Conservation (phyloP, 37 sponge, comb jelly and placozoan genomes). For the Mnemiopsis leidyi region DNA sequence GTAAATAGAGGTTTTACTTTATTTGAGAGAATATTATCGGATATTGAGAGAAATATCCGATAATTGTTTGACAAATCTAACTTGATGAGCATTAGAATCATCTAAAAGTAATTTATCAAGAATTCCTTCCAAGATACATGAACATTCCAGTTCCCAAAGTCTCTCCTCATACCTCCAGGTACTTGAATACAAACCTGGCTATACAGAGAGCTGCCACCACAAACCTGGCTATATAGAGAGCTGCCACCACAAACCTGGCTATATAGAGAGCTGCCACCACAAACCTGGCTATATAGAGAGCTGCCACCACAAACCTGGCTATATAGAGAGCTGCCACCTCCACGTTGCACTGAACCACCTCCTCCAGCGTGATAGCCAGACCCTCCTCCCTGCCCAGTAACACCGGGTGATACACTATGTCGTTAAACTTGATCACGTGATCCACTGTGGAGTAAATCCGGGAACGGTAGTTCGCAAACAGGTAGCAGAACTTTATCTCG, state of each 20-base stretch:
- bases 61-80: too few species aligned
- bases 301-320: not conserved
- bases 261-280: not conserved
- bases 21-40: too few species aligned
- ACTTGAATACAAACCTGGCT: too few species aligned
- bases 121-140: too few species aligned
- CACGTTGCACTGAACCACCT: not conserved
- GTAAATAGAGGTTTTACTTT: too few species aligned
- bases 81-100: too few species aligned
- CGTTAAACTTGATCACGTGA: constrained; percentile 20
- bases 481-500: constrained; percentile 50
- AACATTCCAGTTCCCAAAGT: too few species aligned
- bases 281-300: not conserved
- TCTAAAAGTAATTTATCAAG: too few species aligned
- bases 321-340: constrained; percentile 1
- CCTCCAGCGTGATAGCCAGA: constrained; percentile 18
- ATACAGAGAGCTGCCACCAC: too few species aligned
- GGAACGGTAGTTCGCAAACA: constrained; percentile 52
- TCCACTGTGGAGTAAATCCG: not conserved
- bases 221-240: too few species aligned
- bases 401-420: constrained; percentile 30
- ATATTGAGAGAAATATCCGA: too few species aligned
- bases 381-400: not conserved
- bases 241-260: not conserved
- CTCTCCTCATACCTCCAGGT: too few species aligned